These are phyloP conservation scores for Chloropsis hardwickii DNA, from an alignment of 2,113 vertebrate species.

Conservation along the genomic window DNA sequence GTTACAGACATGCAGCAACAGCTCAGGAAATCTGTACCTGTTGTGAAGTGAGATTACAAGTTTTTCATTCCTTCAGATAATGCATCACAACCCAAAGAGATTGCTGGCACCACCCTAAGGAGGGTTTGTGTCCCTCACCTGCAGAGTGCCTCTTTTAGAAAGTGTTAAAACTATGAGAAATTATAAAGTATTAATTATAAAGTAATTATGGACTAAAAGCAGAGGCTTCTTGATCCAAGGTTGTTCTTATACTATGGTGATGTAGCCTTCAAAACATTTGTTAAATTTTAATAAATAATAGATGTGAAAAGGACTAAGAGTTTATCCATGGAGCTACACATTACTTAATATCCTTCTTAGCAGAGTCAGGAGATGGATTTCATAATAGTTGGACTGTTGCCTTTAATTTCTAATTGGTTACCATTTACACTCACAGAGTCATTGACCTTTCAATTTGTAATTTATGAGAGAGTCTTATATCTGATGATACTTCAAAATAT, in stretches of 20 bases:
- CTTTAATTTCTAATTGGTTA: constrained; percentile 15
- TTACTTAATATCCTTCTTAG: not conserved
- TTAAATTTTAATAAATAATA: constrained; percentile 1
- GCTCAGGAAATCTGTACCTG: accelerated
- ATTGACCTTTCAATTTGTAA: constrained; percentile 47
- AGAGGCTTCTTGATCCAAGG: not conserved
- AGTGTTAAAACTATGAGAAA: not conserved
- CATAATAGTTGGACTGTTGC: not conserved
- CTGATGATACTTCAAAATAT: constrained; percentile 35
- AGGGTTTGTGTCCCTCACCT: not conserved
- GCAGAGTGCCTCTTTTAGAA: not conserved
- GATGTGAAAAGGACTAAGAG: not conserved
- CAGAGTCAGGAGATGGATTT: not conserved
- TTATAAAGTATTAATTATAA: not conserved
- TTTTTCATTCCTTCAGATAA: not conserved
- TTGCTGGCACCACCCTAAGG: not conserved
- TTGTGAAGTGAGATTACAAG: not conserved
- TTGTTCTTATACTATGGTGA: not conserved
- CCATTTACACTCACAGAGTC: not conserved
- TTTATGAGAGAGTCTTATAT: constrained; percentile 34
- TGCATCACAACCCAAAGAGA: not conserved
- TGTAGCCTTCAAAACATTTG: not conserved
- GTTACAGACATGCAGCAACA: not conserved
- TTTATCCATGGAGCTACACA: not conserved
- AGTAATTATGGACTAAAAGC: not conserved